These are phyloP conservation scores for Paramuricea clavata DNA, from an alignment of 92 coral and sea anemone species.

Conservation along the genomic window DNA sequence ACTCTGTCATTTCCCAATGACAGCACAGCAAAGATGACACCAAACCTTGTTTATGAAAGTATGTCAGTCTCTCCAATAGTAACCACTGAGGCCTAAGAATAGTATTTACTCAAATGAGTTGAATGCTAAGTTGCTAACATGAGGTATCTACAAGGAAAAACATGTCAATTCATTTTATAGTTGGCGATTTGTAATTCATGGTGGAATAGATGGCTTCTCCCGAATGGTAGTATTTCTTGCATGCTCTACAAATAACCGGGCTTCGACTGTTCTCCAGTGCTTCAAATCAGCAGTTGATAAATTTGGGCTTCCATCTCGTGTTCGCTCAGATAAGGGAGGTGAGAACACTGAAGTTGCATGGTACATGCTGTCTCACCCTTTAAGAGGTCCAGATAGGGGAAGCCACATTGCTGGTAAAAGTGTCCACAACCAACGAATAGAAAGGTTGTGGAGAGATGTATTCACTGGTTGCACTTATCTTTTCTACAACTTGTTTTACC, in stretches of 20 bases:
- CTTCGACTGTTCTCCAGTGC: conserved; percentile 14
- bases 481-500: conserved; percentile 8
- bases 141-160: no score
- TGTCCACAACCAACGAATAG: conserved; percentile 68
- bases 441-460: conserved; percentile 37
- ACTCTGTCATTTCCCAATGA: no score
- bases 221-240: background rate
- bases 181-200: conserved; percentile 15
- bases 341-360: conserved; percentile 69
- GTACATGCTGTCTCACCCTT: conserved; percentile 65
- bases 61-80: no score
- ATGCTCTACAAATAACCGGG: conserved; percentile 18
- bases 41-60: no score
- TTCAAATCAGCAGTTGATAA: conserved; percentile 4
- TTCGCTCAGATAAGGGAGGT: conserved; percentile 69
- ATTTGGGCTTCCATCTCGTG: conserved; percentile 60
- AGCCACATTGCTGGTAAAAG: conserved; percentile 71
- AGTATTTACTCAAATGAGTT: no score
- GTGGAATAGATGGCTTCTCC: conserved; percentile 19
- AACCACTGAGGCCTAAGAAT: no score
- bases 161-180: background rate
- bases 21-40: no score
- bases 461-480: background rate
- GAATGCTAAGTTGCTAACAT: no score
- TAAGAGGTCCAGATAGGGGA: conserved; percentile 69